phyloP scores from a whole-genome alignment of 37 sponge, comb jelly and placozoan genomes.

The Mnemiopsis leidyi region DNA sequence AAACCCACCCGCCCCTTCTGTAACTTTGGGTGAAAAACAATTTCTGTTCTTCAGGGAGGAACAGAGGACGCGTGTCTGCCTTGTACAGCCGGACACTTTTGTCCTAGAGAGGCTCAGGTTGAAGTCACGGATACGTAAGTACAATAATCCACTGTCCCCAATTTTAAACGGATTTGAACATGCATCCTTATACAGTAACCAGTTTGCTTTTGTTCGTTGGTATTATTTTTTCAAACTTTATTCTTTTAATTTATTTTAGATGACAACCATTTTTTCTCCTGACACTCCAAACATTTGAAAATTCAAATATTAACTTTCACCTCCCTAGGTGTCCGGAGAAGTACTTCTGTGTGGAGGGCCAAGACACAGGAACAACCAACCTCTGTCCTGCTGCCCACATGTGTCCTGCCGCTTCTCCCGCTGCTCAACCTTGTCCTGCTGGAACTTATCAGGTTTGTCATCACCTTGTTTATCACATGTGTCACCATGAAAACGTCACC shows the following conservation, averaged over 20 bases:
- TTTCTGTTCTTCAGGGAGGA: no score
- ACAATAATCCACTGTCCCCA: not conserved
- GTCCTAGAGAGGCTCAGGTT: constrained; percentile 27
- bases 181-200: no score
- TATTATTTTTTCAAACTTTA: no score
- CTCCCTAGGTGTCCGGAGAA: constrained; percentile 58
- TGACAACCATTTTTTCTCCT: no score
- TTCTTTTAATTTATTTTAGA: no score
- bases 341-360: constrained; percentile 66
- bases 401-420: constrained; percentile 39
- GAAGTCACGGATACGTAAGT: constrained; percentile 38
- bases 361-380: constrained; percentile 1
- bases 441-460: constrained; percentile 66
- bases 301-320: not conserved
- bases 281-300: no score
- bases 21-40: no score
- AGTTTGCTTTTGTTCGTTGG: no score
- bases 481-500: no score
- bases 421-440: constrained; percentile 60
- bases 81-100: constrained; percentile 68
- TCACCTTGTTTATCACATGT: no score
- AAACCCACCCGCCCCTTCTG: no score
- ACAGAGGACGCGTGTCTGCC: constrained; percentile 1
- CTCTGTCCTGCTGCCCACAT: constrained; percentile 66
- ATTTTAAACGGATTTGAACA: no score